Evolutionary conservation across 2,113 vertebrate species (phyloP).

Genomic region (Poeciliopsis occidentalis): DNA sequence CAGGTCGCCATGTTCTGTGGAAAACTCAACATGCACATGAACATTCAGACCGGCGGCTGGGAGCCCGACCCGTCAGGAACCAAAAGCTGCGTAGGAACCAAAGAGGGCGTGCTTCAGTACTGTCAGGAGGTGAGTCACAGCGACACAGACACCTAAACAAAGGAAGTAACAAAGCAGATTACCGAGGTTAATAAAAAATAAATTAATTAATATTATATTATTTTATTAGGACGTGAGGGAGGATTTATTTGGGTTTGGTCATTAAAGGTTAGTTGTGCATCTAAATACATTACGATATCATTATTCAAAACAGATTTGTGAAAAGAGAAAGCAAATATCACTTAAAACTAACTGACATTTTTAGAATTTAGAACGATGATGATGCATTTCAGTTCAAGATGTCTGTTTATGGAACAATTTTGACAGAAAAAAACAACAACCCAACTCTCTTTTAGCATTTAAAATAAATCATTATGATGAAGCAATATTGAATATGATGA

Average conservation of each 20-base stretch:
- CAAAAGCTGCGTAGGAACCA: constrained; percentile 89
- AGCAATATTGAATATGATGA: no score
- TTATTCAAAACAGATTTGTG: background rate
- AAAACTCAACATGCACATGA: constrained; percentile 97
- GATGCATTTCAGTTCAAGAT: no score
- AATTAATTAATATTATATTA: background rate
- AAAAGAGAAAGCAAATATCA: no score
- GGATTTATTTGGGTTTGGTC: background rate
- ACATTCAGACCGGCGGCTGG: constrained; percentile 97
- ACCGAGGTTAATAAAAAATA: background rate
- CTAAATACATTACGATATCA: background rate
- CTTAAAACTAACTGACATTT: no score
- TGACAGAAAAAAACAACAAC: no score
- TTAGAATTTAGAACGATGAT: no score
- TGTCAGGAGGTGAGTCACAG: constrained; percentile 92
- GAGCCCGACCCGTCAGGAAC: constrained; percentile 91
- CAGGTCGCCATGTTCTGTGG: constrained; percentile 98
- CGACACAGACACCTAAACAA: constrained; percentile 1
- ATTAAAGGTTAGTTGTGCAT: background rate
- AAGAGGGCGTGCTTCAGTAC: constrained; percentile 93
- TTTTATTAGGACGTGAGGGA: background rate
- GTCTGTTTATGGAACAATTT: no score
- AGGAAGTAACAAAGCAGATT: constrained; percentile 2
- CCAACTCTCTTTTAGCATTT: no score
- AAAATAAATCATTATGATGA: no score